Evolutionary conservation across 1,140 invertebrate species (phyloP).

Genomic region (Nebria ingens): DNA sequence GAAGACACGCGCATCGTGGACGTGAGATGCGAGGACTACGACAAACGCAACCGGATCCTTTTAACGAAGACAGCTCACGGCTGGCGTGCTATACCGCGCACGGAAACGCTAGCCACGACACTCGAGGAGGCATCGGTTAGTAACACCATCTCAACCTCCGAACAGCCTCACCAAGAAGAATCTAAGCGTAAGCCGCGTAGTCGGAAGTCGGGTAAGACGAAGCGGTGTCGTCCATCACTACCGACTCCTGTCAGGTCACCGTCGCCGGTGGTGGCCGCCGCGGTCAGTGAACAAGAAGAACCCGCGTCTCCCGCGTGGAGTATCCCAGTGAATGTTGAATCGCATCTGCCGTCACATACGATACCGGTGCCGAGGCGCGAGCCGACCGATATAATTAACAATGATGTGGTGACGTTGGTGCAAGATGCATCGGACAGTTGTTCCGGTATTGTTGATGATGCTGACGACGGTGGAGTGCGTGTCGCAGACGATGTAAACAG

Average conservation of each 20-base stretch:
- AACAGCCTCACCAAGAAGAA: slow-evolving; percentile 24
- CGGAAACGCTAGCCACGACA: slow-evolving; percentile 51
- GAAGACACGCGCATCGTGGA: slow-evolving; percentile 65
- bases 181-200: slow-evolving; percentile 22
- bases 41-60: slow-evolving; percentile 68
- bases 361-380: slow-evolving; percentile 37
- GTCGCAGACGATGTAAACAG: slow-evolving; percentile 25
- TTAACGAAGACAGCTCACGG: slow-evolving; percentile 66
- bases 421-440: slow-evolving; percentile 35
- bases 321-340: slow-evolving; percentile 41
- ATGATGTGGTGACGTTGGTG: slow-evolving; percentile 24
- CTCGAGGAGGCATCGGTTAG: slow-evolving; percentile 35
- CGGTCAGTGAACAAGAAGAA: background rate
- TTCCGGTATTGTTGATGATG: slow-evolving; percentile 32
- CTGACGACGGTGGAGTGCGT: slow-evolving; percentile 21
- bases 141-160: slow-evolving; percentile 12
- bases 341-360: slow-evolving; percentile 44
- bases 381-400: background rate
- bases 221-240: slow-evolving; percentile 21
- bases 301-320: slow-evolving; percentile 25
- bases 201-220: slow-evolving; percentile 22
- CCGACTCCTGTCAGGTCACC: slow-evolving; percentile 14
- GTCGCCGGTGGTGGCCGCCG: background rate
- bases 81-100: slow-evolving; percentile 70
- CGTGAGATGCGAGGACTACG: slow-evolving; percentile 75